Evolutionary conservation across 2,888 invertebrate species (phyloP).

Genomic region (Epinotia brunnichana): DNA sequence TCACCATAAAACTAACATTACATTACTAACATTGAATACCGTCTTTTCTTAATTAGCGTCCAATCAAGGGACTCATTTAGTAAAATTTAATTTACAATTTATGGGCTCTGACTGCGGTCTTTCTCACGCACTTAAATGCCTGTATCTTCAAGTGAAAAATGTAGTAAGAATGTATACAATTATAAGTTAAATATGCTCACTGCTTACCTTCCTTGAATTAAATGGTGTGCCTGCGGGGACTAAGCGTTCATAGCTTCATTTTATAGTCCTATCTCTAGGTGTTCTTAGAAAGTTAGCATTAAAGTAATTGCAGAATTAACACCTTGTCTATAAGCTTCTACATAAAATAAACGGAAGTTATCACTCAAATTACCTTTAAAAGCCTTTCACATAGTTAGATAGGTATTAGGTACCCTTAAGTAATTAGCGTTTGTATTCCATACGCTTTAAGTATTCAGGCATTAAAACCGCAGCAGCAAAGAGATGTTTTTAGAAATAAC

Average conservation of each 20-base stretch:
- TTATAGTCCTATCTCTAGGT: slow-evolving; percentile 18
- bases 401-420: too few relatives aligned
- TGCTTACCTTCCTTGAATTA: neutral
- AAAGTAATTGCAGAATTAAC: slow-evolving; percentile 12
- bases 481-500: too few relatives aligned
- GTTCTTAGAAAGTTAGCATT: slow-evolving; percentile 33
- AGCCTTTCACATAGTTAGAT: neutral
- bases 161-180: neutral
- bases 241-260: slow-evolving; percentile 23
- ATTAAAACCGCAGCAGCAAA: too few relatives aligned
- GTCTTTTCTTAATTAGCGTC: slow-evolving; percentile 75
- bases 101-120: slow-evolving; percentile 62
- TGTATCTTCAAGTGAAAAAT: slow-evolving; percentile 1
- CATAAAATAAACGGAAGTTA: neutral
- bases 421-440: neutral
- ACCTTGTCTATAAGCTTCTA: neutral
- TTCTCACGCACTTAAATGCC: slow-evolving; percentile 66
- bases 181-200: neutral
- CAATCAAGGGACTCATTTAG: slow-evolving; percentile 75
- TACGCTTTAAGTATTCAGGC: neutral
- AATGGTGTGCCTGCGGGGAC: slow-evolving; percentile 12
- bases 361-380: slow-evolving; percentile 5
- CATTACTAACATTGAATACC: slow-evolving; percentile 63
- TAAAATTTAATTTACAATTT: slow-evolving; percentile 69
- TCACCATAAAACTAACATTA: slow-evolving; percentile 54